A percentile compares a stretch with the other conserved stretches of the same genome.
These are phyloP conservation scores for Eupeodes corollae DNA, from an alignment of 1,140 invertebrate genomes.

Conservation along the genomic window DNA sequence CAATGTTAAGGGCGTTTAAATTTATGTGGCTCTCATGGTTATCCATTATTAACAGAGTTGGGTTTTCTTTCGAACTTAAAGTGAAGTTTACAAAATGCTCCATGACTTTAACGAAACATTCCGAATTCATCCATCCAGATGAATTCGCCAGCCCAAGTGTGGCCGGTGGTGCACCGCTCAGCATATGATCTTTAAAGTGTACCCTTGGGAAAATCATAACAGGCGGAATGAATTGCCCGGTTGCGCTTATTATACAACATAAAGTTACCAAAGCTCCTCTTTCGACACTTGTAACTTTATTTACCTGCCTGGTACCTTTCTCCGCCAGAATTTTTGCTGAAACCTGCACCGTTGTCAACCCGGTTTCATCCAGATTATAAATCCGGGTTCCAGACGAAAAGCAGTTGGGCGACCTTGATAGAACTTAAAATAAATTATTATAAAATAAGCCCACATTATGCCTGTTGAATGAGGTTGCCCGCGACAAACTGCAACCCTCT, in stretches of 20 bases:
- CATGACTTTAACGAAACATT: conserved; percentile 38
- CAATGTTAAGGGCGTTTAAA: conserved; percentile 19
- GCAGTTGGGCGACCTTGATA: not conserved
- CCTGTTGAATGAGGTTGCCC: not conserved
- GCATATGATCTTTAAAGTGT: conserved; percentile 29
- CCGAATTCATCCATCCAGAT: conserved; percentile 37
- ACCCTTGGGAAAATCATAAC: too few species aligned
- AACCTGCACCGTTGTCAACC: not conserved
- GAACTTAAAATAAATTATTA: not conserved
- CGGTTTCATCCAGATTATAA: not conserved
- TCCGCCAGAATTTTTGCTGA: not conserved
- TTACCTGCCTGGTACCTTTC: not conserved
- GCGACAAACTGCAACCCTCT: not conserved
- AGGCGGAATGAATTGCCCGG: conserved; percentile 13
- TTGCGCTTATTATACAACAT: not conserved
- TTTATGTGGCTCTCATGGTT: conserved; percentile 34
- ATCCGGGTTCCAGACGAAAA: not conserved
- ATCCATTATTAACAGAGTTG: conserved; percentile 36
- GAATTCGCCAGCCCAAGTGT: conserved; percentile 32
- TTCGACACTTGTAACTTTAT: not conserved
- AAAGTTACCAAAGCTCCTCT: not conserved
- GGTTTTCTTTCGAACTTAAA: conserved; percentile 21
- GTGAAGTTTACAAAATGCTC: conserved; percentile 37
- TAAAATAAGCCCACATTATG: not conserved
- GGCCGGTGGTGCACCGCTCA: conserved; percentile 26